Evolutionary conservation across 2,888 invertebrate species (phyloP).

Genomic region (Eupeodes luniger): DNA sequence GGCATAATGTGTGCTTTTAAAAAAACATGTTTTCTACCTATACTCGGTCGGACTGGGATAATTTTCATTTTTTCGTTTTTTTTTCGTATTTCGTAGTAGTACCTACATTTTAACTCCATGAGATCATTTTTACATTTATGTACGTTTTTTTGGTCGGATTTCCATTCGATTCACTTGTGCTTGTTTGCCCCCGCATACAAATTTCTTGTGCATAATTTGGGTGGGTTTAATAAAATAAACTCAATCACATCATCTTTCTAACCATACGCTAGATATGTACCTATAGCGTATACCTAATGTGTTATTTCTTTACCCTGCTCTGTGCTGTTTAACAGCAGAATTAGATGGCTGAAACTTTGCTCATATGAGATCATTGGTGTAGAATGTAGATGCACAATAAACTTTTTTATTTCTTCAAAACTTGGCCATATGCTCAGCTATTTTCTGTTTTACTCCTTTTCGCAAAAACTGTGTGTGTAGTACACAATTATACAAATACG

Average conservation of each 20-base stretch:
- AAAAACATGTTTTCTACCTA: conserved; percentile 54
- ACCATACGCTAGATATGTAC: conserved; percentile 8
- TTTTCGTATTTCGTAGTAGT: background rate
- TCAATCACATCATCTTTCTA: conserved; percentile 63
- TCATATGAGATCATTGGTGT: conserved; percentile 71
- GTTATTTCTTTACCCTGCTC: conserved; percentile 21
- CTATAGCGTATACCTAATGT: background rate
- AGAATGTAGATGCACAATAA: conserved; percentile 54
- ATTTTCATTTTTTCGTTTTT: conserved; percentile 45
- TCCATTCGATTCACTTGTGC: conserved; percentile 47
- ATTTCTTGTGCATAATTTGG: conserved; percentile 62
- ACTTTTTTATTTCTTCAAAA: conserved; percentile 48
- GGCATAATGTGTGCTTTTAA: conserved; percentile 42
- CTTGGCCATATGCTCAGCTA: conserved; percentile 57
- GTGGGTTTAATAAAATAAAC: conserved; percentile 54
- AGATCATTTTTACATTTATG: conserved; percentile 74
- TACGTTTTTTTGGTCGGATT: conserved; percentile 57
- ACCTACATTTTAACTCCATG: conserved; percentile 64
- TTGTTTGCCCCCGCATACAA: conserved; percentile 61
- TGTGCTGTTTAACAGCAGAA: conserved; percentile 44
- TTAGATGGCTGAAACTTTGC: conserved; percentile 60
- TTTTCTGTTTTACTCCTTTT: conserved; percentile 44
- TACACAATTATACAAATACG: conserved; percentile 2
- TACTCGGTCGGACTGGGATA: conserved; percentile 3
- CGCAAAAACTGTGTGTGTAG: conserved; percentile 28